These are phyloP conservation scores for Adelphocoris suturalis DNA, from an alignment of 2,888 invertebrate species.

Conservation along the genomic window DNA sequence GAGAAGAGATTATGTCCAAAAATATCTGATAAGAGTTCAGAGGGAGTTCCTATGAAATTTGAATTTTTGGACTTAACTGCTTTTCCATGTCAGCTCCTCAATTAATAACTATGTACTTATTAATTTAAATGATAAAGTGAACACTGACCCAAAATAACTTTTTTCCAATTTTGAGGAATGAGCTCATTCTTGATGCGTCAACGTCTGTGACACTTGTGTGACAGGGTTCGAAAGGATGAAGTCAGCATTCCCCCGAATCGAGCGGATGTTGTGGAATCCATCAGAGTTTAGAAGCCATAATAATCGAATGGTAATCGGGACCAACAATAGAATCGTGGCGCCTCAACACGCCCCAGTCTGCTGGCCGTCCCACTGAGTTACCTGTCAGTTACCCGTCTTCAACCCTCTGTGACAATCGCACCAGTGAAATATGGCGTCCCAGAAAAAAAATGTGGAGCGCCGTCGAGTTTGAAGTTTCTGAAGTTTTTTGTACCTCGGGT, in stretches of 20 bases:
- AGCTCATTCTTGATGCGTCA: no score
- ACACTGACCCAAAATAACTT: no score
- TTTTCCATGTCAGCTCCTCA: no score
- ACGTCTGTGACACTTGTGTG: no score
- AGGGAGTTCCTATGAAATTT: no score
- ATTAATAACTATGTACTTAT: no score
- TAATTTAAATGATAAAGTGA: no score
- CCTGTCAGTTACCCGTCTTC: slow-evolving; percentile 20
- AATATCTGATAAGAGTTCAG: no score
- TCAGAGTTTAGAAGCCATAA: not conserved
- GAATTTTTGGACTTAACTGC: no score
- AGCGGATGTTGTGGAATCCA: not conserved
- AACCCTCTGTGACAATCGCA: not conserved
- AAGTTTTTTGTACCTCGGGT: not conserved
- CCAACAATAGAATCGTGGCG: slow-evolving; percentile 10
- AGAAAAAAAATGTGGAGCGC: not conserved
- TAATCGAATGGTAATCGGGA: not conserved
- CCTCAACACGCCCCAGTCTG: slow-evolving; percentile 4
- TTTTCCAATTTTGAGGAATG: no score
- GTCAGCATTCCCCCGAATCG: not conserved
- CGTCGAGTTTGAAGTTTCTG: not conserved
- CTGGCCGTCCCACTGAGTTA: not conserved
- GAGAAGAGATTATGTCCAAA: no score
- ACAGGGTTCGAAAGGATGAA: no score
- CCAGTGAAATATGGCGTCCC: not conserved